These are phyloP conservation scores for Anomalospiza imberbis DNA, from an alignment of 2,797 vertebrate species.

Conservation along the genomic window DNA sequence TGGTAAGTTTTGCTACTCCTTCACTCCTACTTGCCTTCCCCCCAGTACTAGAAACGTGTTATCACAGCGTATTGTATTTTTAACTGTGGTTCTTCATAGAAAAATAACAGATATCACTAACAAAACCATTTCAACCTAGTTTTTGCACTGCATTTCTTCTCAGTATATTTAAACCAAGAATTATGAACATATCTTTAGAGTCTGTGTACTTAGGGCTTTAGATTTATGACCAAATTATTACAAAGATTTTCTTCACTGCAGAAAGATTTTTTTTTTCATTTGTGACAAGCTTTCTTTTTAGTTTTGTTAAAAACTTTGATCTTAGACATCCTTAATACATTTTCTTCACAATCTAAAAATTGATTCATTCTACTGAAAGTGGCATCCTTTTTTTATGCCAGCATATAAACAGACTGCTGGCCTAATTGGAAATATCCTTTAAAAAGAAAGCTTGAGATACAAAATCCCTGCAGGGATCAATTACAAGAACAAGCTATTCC, in stretches of 20 bases:
- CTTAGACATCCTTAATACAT: neutral
- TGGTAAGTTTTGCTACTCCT: neutral
- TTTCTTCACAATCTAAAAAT: neutral
- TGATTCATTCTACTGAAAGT: neutral
- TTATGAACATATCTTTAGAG: neutral
- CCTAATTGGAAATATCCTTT: conserved; percentile 3
- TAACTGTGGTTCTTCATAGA: neutral
- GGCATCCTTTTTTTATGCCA: neutral
- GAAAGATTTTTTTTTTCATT: neutral
- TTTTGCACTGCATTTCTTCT: neutral
- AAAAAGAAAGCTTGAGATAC: neutral
- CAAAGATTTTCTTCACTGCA: neutral
- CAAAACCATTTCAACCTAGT: neutral
- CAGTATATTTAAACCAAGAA: neutral
- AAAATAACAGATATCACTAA: neutral
- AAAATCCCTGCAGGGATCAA: conserved; percentile 13
- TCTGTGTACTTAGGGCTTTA: neutral
- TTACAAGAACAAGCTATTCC: neutral
- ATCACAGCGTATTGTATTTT: neutral
- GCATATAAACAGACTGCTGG: neutral
- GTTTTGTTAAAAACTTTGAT: neutral
- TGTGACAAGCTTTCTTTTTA: neutral
- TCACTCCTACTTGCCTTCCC: neutral
- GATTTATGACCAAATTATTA: neutral
- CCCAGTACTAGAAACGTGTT: neutral